A percentile compares a stretch with the other conserved stretches of the same genome.
Conservation (phyloP, 2,888 invertebrate genomes). For the Dynastes grantii region DNA sequence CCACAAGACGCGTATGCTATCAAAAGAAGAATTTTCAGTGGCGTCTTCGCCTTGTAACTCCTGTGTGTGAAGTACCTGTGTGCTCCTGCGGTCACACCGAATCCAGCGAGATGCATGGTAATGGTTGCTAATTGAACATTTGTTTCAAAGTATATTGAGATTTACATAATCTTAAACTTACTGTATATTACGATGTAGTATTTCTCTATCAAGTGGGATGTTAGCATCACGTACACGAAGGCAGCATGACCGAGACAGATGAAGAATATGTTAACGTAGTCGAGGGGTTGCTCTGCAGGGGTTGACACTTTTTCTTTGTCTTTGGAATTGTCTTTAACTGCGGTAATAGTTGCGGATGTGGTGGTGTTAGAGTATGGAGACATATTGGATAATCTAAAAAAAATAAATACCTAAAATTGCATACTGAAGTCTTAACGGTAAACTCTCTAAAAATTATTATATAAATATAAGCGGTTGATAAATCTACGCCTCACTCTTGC, state of each 20-base stretch:
- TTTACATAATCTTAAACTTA: conserved; percentile 69
- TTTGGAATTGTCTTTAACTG: not conserved
- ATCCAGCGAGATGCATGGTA: conserved; percentile 58
- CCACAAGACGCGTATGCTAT: conserved; percentile 78
- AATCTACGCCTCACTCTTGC: no score
- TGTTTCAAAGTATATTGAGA: not conserved
- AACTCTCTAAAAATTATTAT: no score
- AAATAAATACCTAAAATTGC: not conserved
- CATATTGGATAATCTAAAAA: not conserved
- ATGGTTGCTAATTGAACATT: conserved; percentile 54
- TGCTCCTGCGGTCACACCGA: conserved; percentile 49
- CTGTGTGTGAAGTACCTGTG: conserved; percentile 76
- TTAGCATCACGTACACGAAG: conserved; percentile 67
- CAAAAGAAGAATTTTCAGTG: conserved; percentile 75
- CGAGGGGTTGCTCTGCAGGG: conserved; percentile 15
- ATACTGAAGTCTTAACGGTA: no score
- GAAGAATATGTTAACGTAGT: conserved; percentile 35
- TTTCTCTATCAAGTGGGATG: conserved; percentile 65
- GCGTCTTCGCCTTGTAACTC: conserved; percentile 78
- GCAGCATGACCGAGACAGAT: conserved; percentile 67
- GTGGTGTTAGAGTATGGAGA: not conserved
- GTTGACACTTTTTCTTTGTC: not conserved
- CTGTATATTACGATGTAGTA: conserved; percentile 74
- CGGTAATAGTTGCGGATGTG: not conserved
- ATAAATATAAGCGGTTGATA: no score